Evolutionary conservation across 2,888 invertebrate species (phyloP), one percentile per base, ranked within the genome.

Genomic region (Deilephila porcellus): DNA sequence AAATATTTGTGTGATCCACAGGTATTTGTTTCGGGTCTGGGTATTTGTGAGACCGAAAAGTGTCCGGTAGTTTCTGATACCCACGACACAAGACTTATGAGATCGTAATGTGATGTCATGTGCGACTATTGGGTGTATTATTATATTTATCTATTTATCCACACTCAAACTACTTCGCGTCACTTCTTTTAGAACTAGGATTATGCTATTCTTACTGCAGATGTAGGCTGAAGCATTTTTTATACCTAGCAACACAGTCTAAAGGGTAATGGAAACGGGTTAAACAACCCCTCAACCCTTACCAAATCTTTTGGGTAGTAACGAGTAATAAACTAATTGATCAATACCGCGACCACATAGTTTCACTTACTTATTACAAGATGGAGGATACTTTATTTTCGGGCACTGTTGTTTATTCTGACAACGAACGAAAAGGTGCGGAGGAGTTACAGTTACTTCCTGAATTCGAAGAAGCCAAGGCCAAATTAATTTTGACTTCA

Each of bases 401-500:
- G 11, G 84, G 83, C 14, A 89, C 88, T 3, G 87, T 85, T 5
- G 83, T 85, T 63, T 84, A 85, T 74, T 88, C 83, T 7, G 81
- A 83, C 32, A 80, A 78, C 73, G 81, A 83, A 71, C 52, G 59
- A n/a, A 75, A 77, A 45, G 82, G 81, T 17, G 77, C 79, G 8
- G 76, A 79, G 4, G 77, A 83, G 17, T 70, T 80, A 20, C 73
- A 81, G 14, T 62, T 45, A 29, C 64, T 76, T 52, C 63, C 77
- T 0, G 76, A 78, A 1, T 74, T 80, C 19, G 86, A 85, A 67
- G 81, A 87, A 73, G 76, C 90, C 67, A 72, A 84, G 56, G 88
- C 93, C 2, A 90, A 84, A 81, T 86, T 93, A 34, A 70, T 81
- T 37, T 85, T 93, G 52, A 91, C 89, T 34, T 81, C 84, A 20